Evolutionary conservation across 2,888 invertebrate genomes (phyloP).

Genomic region (Lymantria monacha): DNA sequence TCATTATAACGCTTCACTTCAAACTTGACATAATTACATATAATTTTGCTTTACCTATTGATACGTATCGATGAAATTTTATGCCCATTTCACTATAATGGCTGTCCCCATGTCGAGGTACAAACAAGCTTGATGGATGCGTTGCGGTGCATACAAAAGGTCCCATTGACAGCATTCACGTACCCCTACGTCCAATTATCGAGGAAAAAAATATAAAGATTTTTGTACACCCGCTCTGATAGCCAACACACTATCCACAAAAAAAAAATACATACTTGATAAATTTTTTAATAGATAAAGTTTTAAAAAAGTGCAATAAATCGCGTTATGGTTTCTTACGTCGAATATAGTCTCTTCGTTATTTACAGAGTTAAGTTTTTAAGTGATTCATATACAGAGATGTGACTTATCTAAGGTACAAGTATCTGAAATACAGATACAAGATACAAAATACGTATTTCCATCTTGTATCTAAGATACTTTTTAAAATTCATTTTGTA

Average conservation of each 20-base stretch:
- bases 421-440: too few species aligned
- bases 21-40: conserved; percentile 62
- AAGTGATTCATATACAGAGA: too few species aligned
- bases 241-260: conserved; percentile 28
- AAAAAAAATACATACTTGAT: not conserved
- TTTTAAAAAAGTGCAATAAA: too few species aligned
- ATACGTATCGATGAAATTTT: conserved; percentile 65
- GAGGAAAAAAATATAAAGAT: conserved; percentile 45
- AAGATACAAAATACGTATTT: too few species aligned
- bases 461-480: too few species aligned
- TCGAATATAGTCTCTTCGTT: too few species aligned
- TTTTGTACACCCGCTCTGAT: conserved; percentile 49
- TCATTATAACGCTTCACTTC: conserved; percentile 55
- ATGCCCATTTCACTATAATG: conserved; percentile 71
- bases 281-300: not conserved
- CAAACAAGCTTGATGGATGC: conserved; percentile 70
- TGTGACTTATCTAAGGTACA: too few species aligned
- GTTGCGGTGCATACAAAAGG: conserved; percentile 65
- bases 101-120: conserved; percentile 44
- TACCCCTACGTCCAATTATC: conserved; percentile 62
- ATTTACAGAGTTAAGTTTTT: too few species aligned
- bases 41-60: conserved; percentile 56
- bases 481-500: too few species aligned
- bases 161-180: conserved; percentile 53
- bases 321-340: too few species aligned